A percentile compares a stretch with the other conserved stretches of the same genome.
phyloP scores from a whole-genome alignment of 2,888 invertebrate species.

The Athripsodes cinereus region DNA sequence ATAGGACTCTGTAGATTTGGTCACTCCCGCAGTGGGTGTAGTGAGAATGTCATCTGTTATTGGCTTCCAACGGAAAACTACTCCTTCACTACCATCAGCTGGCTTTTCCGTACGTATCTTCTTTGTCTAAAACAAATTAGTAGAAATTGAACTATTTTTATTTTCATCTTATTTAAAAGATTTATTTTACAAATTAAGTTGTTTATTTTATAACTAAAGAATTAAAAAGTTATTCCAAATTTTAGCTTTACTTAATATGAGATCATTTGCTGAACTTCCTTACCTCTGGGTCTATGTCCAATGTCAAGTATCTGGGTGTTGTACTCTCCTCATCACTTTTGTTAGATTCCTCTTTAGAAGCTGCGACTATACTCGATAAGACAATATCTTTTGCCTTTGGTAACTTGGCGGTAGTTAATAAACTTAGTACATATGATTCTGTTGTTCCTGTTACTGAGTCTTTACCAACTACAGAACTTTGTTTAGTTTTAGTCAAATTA shows the following conservation, averaged over 20 bases:
- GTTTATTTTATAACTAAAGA: conserved; percentile 5
- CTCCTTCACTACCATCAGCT: conserved; percentile 34
- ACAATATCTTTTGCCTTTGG: conserved; percentile 56
- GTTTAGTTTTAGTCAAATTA: neutral
- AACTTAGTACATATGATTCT: conserved; percentile 51
- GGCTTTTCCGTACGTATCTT: conserved; percentile 50
- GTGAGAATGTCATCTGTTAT: conserved; percentile 37
- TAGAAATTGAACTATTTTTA: too few relatives aligned
- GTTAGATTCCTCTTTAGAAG: conserved; percentile 53
- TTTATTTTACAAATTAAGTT: too few relatives aligned
- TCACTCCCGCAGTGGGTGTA: conserved; percentile 34
- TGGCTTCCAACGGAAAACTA: conserved; percentile 31
- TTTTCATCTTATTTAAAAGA: neutral
- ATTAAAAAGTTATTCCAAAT: too few relatives aligned
- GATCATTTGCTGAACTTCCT: conserved; percentile 27
- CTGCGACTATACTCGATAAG: conserved; percentile 56
- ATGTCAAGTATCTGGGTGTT: conserved; percentile 42
- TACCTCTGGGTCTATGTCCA: conserved; percentile 59
- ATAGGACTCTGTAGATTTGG: conserved; percentile 38
- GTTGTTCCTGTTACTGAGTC: conserved; percentile 3
- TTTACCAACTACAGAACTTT: neutral
- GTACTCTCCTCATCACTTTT: conserved; percentile 40
- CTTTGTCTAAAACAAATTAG: conserved; percentile 44
- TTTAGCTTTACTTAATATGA: neutral
- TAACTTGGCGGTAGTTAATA: conserved; percentile 52